These are phyloP conservation scores for Amphipoea lucens DNA, from an alignment of 2,888 invertebrate genomes.

Conservation along the genomic window DNA sequence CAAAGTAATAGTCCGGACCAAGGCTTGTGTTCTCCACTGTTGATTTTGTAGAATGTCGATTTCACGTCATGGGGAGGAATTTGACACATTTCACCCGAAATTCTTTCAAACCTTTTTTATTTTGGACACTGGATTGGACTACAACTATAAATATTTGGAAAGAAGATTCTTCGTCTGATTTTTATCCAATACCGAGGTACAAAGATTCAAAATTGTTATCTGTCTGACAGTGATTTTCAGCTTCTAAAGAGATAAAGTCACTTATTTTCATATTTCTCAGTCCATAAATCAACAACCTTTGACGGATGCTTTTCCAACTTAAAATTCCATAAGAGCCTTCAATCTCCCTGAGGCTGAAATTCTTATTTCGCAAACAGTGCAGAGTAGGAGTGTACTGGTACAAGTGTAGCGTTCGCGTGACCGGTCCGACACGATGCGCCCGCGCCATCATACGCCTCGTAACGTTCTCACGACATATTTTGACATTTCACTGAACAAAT, in stretches of 20 bases:
- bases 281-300: slow-evolving; percentile 37
- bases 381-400: slow-evolving; percentile 68
- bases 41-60: background rate
- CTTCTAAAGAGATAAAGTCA: background rate
- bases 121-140: background rate
- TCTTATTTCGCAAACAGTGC: slow-evolving; percentile 74
- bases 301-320: slow-evolving; percentile 36
- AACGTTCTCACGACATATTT: slow-evolving; percentile 88
- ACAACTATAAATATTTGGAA: background rate
- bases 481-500: slow-evolving; percentile 89
- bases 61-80: slow-evolving; percentile 21
- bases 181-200: background rate
- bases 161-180: background rate
- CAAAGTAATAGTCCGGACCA: slow-evolving; percentile 3
- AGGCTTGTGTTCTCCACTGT: background rate
- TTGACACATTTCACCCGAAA: slow-evolving; percentile 3
- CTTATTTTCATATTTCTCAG: slow-evolving; percentile 15
- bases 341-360: slow-evolving; percentile 81
- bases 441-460: slow-evolving; percentile 79
- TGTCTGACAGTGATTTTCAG: background rate
- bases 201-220: background rate
- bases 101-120: background rate
- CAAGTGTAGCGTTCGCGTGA: slow-evolving; percentile 85
- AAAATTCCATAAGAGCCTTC: slow-evolving; percentile 69
- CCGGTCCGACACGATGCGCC: slow-evolving; percentile 82